Evolutionary conservation across 1,140 invertebrate genomes (phyloP), one percentile per base, ranked within the genome.

Genomic region (Drosophila pseudoobscura): DNA sequence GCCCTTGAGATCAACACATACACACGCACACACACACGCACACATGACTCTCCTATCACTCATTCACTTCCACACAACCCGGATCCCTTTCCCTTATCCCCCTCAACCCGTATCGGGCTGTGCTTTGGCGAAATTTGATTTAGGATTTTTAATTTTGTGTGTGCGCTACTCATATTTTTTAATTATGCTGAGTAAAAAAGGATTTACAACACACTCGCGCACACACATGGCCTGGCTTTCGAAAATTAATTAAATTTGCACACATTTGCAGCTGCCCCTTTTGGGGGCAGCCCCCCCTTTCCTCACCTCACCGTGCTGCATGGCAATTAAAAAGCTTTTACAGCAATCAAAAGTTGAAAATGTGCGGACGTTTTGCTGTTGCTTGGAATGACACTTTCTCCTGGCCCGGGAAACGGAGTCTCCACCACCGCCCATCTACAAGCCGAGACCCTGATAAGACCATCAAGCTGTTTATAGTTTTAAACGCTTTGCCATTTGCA

Each of bases 121-220:
- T 54, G 68, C 62, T 68, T 49, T 58, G 59, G 54, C 61, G 59
- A 88, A 87, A 89, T 90, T 91, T 90, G 88, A 90, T 91, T 91
- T 89, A 89, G 85, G 89, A 91, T 91, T 90, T 90, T 91, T 91
- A 91, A 91, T 91, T 83, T 90, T 80, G 52, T 56, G 41, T 29
- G 39, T 69, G 75, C 72, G 83, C 71, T 82, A 78, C 83, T 88
- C 83, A 88, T 80, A 90, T 90, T 89, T 91, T 90, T 91, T 89
- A 91, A 89, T 91, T 89, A 91, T 84, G 78, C 68, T 79, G 79
- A 88, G 83, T 87, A 87, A 87, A 87, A 87, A 88, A 88, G 83
- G 83, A 87, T 88, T 88, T 87, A 73, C 78, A 88, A 43, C 68
- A 58, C 61, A 74, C 55, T 63, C 66, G 50, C 55, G 64, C 63